phyloP scores from a whole-genome alignment of 1,140 invertebrate species.

The Lucilia sericata region DNA sequence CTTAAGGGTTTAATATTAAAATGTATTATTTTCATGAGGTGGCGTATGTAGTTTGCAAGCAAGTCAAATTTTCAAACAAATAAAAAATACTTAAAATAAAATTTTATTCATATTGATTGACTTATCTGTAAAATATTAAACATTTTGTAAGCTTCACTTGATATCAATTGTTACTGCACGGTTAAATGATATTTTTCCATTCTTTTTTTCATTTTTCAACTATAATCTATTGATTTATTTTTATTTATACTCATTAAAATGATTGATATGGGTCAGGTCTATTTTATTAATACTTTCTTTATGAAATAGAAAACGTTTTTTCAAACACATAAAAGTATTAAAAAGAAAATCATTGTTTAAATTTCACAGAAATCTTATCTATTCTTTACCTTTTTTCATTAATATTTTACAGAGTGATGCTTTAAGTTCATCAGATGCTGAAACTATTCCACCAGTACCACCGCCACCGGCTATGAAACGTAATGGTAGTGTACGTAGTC shows the following conservation, averaged over 20 bases:
- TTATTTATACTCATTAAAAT: neutral
- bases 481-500: constrained; percentile 62
- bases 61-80: no score
- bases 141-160: no score
- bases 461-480: constrained; percentile 62
- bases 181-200: neutral
- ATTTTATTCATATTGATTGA: constrained; percentile 5
- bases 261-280: neutral
- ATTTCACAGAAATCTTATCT: neutral
- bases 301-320: neutral
- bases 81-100: no score
- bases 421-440: constrained; percentile 63
- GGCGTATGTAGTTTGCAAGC: no score
- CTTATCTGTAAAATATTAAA: neutral
- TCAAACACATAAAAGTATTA: neutral
- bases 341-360: neutral
- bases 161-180: neutral
- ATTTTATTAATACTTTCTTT: neutral
- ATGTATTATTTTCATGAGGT: no score
- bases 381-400: neutral
- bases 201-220: neutral
- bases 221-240: neutral
- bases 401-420: constrained; percentile 57
- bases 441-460: constrained; percentile 64
- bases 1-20: no score